phyloP scores from a whole-genome alignment of 1,140 invertebrate species.

The Hyles euphorbiae region DNA sequence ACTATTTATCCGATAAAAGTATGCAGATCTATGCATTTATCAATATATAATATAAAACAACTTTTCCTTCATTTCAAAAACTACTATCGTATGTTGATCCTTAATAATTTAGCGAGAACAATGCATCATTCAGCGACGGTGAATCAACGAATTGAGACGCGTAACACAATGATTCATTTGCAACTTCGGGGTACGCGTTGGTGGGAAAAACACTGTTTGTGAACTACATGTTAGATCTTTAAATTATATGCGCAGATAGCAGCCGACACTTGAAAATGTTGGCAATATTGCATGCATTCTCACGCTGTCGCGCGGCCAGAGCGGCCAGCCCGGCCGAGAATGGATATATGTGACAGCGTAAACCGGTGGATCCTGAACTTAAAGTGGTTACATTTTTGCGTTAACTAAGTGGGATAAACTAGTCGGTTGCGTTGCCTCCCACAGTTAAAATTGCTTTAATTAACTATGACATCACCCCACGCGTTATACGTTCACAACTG shows the following conservation, averaged over 20 bases:
- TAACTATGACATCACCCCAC: slow-evolving; percentile 20
- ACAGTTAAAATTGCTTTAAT: slow-evolving; percentile 19
- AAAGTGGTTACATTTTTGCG: slow-evolving; percentile 13
- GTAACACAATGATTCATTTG: slow-evolving; percentile 22
- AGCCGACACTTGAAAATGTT: neutral
- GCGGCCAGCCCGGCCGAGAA: slow-evolving; percentile 1
- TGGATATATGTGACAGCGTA: slow-evolving; percentile 6
- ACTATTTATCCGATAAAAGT: neutral
- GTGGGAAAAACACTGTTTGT: slow-evolving; percentile 5
- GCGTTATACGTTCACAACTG: slow-evolving; percentile 2
- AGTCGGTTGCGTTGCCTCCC: slow-evolving; percentile 7
- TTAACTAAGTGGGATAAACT: slow-evolving; percentile 3
- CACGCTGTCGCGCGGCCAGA: slow-evolving; percentile 4
- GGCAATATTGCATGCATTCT: slow-evolving; percentile 3
- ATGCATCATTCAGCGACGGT: slow-evolving; percentile 25
- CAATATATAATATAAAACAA: too few relatives aligned
- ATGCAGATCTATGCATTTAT: neutral
- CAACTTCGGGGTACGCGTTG: slow-evolving; percentile 7
- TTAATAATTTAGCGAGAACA: slow-evolving; percentile 19
- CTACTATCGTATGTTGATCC: slow-evolving; percentile 7
- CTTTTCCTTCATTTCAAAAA: neutral
- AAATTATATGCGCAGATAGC: neutral
- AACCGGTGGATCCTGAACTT: slow-evolving; percentile 12
- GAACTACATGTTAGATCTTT: neutral
- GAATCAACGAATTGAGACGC: slow-evolving; percentile 27